Evolutionary conservation across 2,113 vertebrate species (phyloP), one percentile per base, ranked within the genome.

Genomic region (Epinephelus fuscoguttatus): DNA sequence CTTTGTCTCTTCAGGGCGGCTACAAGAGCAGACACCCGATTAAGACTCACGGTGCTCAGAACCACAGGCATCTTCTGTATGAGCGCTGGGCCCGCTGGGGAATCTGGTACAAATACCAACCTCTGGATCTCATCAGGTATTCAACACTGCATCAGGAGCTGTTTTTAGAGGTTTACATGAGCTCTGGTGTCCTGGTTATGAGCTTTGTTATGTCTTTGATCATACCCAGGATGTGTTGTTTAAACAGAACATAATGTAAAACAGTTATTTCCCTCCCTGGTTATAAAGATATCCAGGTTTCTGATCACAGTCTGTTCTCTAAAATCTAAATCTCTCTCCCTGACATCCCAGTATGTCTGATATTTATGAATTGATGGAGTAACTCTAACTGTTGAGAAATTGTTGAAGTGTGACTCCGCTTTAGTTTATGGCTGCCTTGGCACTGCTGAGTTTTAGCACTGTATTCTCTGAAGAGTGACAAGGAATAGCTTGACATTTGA

Each of bases 61-160:
- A 99, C 89, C 98, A 99, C 91, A 95, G 98, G 18, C 98, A 99
- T 81, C 95, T 99, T 6, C 94, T 99, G 13, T 99, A 99, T 50
- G 98, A 99, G 88, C 97, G 98, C 3, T 99, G 98, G 98, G 98
- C 98, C 66, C 97, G 98, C 63, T 99, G 98, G 98, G 98, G 98
- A 4, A 98, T 99, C 94, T 99, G 98, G 98, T 99, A 99, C 93
- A 99, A 99, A 88, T 98, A 99, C 88, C 98, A 99, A 52, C 98
- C 98, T 59, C 94, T 99, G 49, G 98, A 99, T 90, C 96, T 99
- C 90, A 99, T 99, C 94, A 98, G 98, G 98, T 99, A 95, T 86
- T 64, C 81, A 80, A 52, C 68, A 62, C 57, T 50, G 57, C 40
- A 33, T 71, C 50, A 68, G 15, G 9, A 70, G 37, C 70, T 77